Evolutionary conservation across 2,888 invertebrate species (phyloP).

Genomic region (Cantharis rustica): DNA sequence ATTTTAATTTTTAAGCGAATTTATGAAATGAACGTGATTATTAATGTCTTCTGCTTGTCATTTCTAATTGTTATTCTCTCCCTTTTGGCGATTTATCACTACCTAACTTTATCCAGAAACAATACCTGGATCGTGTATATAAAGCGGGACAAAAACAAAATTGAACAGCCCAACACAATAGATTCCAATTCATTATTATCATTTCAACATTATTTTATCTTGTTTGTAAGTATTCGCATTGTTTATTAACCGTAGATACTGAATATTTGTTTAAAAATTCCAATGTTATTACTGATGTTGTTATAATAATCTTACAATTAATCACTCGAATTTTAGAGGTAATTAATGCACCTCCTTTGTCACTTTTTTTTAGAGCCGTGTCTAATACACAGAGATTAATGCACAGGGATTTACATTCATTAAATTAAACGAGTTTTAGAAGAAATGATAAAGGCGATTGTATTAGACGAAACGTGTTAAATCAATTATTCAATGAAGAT

Average conservation of each 20-base stretch:
- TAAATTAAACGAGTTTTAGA: background rate
- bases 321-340: background rate
- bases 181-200: conserved; percentile 1
- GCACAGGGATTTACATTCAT: background rate
- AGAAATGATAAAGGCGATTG: background rate
- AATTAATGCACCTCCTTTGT: background rate
- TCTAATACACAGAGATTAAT: background rate
- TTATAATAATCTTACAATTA: background rate
- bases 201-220: conserved; percentile 2
- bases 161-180: background rate
- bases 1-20: conserved; percentile 31
- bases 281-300: background rate
- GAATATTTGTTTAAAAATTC: background rate
- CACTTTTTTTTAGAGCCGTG: background rate
- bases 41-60: conserved; percentile 32
- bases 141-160: conserved; percentile 15
- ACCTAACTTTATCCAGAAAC: conserved; percentile 17
- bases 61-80: conserved; percentile 27
- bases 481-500: background rate
- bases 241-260: background rate
- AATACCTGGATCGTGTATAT: conserved; percentile 12
- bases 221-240: background rate
- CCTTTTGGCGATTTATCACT: conserved; percentile 23
- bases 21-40: conserved; percentile 24
- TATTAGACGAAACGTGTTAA: background rate